A percentile compares a stretch with the other conserved stretches of the same genome.
These are phyloP conservation scores for Cheiracanthium punctorium DNA, from an alignment of 2,888 invertebrate genomes.

Conservation along the genomic window DNA sequence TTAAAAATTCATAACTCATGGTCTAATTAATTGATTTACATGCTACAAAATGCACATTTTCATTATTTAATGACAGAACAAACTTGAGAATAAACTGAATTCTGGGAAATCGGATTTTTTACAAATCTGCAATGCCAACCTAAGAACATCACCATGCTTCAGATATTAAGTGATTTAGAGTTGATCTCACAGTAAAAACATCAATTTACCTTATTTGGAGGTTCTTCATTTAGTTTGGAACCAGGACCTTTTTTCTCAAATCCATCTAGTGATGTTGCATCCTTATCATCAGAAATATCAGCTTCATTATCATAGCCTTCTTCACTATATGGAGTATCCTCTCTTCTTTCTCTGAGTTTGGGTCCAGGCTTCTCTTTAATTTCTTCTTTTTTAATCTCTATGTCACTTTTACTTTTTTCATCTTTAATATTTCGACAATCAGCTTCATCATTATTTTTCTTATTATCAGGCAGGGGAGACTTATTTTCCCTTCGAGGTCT, in stretches of 20 bases:
- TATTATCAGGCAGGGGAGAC: constrained; percentile 41
- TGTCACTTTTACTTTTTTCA: constrained; percentile 34
- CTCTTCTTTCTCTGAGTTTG: constrained; percentile 53
- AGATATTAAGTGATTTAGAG: too few species aligned
- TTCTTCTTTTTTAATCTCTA: constrained; percentile 63
- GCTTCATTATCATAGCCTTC: constrained; percentile 5
- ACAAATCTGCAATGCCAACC: too few species aligned
- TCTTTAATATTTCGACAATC: constrained; percentile 25
- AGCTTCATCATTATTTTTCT: constrained; percentile 44
- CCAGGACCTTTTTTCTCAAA: constrained; percentile 29
- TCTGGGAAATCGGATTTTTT: too few species aligned
- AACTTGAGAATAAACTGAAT: too few species aligned
- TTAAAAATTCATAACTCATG: too few species aligned
- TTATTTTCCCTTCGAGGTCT: constrained; percentile 32
- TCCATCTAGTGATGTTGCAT: constrained; percentile 15
- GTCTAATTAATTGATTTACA: too few species aligned
- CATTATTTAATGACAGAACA: too few species aligned
- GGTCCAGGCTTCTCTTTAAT: constrained; percentile 54
- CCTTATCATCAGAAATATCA: constrained; percentile 23
- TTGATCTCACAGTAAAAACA: too few species aligned
- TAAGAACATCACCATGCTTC: too few species aligned
- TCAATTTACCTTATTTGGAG: constrained; percentile 42
- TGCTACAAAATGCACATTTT: too few species aligned
- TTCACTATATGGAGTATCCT: constrained; percentile 35
- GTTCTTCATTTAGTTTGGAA: constrained; percentile 21